phyloP scores from a whole-genome alignment of 2,113 vertebrate species.

The Ammodytes dubius region DNA sequence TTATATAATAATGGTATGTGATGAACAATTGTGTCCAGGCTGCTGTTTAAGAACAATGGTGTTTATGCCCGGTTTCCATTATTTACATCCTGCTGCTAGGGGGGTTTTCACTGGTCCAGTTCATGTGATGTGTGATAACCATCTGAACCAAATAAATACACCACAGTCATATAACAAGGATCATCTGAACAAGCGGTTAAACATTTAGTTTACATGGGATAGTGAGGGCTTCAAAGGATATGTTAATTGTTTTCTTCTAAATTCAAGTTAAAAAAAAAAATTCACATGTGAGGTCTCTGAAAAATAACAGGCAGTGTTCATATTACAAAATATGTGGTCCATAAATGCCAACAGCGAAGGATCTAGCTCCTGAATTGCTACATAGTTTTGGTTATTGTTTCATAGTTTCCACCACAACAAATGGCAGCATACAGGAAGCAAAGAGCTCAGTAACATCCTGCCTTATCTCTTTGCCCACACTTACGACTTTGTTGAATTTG shows the following conservation, averaged over 20 bases:
- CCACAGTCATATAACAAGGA: not conserved
- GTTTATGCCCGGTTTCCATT: slow-evolving; percentile 31
- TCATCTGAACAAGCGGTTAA: slow-evolving; percentile 17
- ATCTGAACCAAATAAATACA: slow-evolving; percentile 28
- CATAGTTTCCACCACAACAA: slow-evolving; percentile 58
- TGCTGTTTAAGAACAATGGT: slow-evolving; percentile 14
- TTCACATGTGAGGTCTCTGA: not conserved
- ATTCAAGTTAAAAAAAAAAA: not conserved
- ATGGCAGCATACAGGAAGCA: slow-evolving; percentile 48
- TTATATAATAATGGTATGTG: not conserved
- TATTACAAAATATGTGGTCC: not conserved
- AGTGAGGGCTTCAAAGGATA: not conserved
- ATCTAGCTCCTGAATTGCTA: slow-evolving; percentile 14
- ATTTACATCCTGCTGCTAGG: slow-evolving; percentile 32
- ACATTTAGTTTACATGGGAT: not conserved
- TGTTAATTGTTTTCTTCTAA: not conserved
- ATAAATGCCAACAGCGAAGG: slow-evolving; percentile 13
- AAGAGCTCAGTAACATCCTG: slow-evolving; percentile 43
- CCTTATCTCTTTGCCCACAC: slow-evolving; percentile 18
- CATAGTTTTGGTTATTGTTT: slow-evolving; percentile 32
- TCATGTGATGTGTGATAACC: slow-evolving; percentile 15
- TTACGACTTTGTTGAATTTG: slow-evolving; percentile 6
- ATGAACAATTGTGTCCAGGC: slow-evolving; percentile 4
- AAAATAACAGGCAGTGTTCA: not conserved
- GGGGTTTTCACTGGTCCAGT: slow-evolving; percentile 1